Evolutionary conservation across 2,113 vertebrate genomes (phyloP), one percentile per base, ranked within the genome.

Genomic region (Triplophysa dalaica): DNA sequence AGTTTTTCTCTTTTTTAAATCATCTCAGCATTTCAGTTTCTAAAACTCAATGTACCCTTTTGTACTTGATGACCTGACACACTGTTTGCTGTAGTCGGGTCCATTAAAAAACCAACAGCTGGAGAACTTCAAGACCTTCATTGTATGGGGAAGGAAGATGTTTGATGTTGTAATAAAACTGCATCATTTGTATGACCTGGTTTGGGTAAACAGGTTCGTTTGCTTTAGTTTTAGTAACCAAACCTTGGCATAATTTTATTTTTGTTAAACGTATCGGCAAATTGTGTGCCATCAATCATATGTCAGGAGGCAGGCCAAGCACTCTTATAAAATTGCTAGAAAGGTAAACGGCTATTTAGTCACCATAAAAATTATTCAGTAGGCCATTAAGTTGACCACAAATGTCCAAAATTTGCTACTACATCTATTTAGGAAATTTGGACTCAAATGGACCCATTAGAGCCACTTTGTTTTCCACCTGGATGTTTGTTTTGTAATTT

Each of bases 181-280:
- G 6, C 8, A 54, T 43, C 41, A n/a, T 26, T 67, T 33, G 10
- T 17, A 56, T 50, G 6, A 16, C 75, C 12, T 24, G 58, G 50
- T 67, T 74, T 70, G n/a, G 65, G 50, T 52, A 16, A 50, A 67
- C 81, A 81, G 78, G 80, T 87, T 85, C 68, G 67, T 43, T 63
- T 60, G 75, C 80, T 52, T 14, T 86, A 73, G 79, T 81, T 58
- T 85, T 86, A 86, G 79, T 73, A 74, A 85, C 84, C 69, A 26
- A 81, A 81, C 76, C 65, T 38, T 50, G 87, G 91, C 84, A 83
- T 88, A 85, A 85, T 88, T 86, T 83, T 82, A 85, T 83, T 66
- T 86, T 72, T 60, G 58, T 26, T 54, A 19, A 50, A 87, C 45
- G 16, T 70, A 82, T 26, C 70, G 62, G 81, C 84, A 87, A 87